A percentile compares a stretch with the other conserved stretches of the same genome.
Evolutionary conservation across 2,888 invertebrate species (phyloP).

Genomic region (Xestia ashworthii): DNA sequence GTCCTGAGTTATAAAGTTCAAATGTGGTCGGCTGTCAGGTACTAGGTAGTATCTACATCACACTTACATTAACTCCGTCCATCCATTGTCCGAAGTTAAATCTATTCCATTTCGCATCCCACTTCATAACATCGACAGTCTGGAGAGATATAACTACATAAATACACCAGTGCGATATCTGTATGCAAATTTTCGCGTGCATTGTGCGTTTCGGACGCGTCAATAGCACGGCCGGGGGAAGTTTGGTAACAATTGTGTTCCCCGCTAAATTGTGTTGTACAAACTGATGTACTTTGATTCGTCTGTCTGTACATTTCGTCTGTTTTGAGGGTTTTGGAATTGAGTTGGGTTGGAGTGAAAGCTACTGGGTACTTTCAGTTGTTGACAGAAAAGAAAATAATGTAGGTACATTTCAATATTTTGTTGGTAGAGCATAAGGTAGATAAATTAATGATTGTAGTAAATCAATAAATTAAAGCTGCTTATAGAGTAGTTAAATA

Average conservation of each 20-base stretch:
- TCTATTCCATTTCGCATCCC: conserved; percentile 47
- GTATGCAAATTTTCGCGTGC: conserved; percentile 81
- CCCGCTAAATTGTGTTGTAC: conserved; percentile 79
- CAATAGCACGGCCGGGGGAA: conserved; percentile 71
- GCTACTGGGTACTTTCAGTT: background rate
- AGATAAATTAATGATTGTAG: too few species aligned
- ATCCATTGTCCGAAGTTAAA: conserved; percentile 48
- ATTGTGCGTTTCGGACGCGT: conserved; percentile 77
- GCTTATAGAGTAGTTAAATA: too few species aligned
- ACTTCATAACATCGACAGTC: conserved; percentile 56
- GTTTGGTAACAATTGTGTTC: conserved; percentile 77
- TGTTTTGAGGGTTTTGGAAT: conserved; percentile 53
- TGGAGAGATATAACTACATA: conserved; percentile 28
- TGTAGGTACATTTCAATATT: background rate
- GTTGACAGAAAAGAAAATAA: background rate
- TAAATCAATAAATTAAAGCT: too few species aligned
- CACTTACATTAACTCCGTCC: background rate
- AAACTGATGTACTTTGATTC: conserved; percentile 64
- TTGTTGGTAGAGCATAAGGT: background rate
- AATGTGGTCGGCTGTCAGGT: too few species aligned
- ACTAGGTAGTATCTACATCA: background rate
- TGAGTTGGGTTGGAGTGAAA: background rate
- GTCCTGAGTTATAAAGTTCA: too few species aligned
- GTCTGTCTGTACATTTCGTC: conserved; percentile 33
- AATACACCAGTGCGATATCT: conserved; percentile 66